phyloP scores from a whole-genome alignment of 2,888 invertebrate genomes.

The Ochropleura plecta region DNA sequence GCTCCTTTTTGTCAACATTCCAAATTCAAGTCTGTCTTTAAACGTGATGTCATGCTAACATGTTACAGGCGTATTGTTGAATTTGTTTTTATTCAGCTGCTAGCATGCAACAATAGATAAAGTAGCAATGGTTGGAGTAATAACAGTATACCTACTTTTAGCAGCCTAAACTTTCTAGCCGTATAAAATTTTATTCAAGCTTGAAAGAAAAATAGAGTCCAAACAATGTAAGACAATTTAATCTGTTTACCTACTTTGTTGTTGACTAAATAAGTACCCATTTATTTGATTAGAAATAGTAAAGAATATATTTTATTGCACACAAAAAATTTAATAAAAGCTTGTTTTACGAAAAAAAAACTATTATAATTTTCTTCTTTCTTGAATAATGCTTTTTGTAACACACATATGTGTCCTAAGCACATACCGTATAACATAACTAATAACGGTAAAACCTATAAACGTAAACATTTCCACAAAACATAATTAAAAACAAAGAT shows the following conservation, averaged over 20 bases:
- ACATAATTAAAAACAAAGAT: slow-evolving; percentile 10
- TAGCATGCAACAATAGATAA: neutral
- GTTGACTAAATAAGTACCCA: no score
- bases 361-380: no score
- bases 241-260: no score
- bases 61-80: neutral
- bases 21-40: neutral
- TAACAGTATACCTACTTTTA: neutral
- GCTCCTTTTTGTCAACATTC: neutral
- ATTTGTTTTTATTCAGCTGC: neutral
- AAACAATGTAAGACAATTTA: no score
- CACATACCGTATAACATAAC: neutral
- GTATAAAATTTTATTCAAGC: no score
- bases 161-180: neutral
- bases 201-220: no score
- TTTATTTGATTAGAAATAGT: no score
- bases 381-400: neutral
- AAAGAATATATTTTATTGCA: no score
- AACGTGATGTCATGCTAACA: neutral
- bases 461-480: neutral
- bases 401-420: neutral
- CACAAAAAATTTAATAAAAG: no score
- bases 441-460: neutral
- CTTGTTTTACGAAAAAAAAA: no score
- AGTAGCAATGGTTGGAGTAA: neutral